These are phyloP conservation scores for Elephas maximus DNA, from an alignment of 2,113 vertebrate species.

Conservation along the genomic window DNA sequence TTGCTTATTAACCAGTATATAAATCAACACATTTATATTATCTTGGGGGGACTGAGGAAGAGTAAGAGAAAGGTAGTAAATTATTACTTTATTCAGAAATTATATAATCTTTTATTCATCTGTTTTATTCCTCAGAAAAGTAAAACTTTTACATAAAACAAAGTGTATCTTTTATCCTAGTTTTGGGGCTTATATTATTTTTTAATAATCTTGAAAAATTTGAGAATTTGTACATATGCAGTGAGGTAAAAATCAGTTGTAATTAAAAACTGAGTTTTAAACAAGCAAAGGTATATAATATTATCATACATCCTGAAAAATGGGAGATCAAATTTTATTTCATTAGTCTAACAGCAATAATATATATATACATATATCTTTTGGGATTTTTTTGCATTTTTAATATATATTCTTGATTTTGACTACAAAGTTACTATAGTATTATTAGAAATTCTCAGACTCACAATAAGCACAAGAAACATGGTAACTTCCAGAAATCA, in stretches of 20 bases:
- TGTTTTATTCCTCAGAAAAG: constrained; percentile 42
- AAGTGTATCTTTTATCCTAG: background rate
- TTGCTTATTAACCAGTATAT: constrained; percentile 21
- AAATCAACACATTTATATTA: background rate
- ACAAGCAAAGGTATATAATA: background rate
- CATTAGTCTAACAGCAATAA: background rate
- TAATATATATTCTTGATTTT: constrained; percentile 51
- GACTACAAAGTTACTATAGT: constrained; percentile 33
- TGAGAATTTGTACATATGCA: background rate
- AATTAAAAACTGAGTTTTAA: constrained; percentile 48
- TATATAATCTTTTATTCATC: background rate
- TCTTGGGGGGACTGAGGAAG: background rate
- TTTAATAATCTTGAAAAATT: constrained; percentile 17
- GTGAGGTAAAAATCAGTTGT: constrained; percentile 51
- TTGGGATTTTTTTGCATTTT: background rate
- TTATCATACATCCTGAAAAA: background rate
- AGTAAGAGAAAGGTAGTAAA: constrained; percentile 1
- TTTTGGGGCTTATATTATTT: background rate
- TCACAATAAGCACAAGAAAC: background rate
- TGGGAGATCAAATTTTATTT: constrained; percentile 3
- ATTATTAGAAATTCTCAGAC: constrained; percentile 30
- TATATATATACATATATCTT: background rate
- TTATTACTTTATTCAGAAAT: constrained; percentile 54
- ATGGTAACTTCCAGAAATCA: constrained; percentile 35
- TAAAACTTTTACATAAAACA: constrained; percentile 27